Base-by-base conservation (phyloP, 2,797 vertebrate species). In the Argentina silus region DNA sequence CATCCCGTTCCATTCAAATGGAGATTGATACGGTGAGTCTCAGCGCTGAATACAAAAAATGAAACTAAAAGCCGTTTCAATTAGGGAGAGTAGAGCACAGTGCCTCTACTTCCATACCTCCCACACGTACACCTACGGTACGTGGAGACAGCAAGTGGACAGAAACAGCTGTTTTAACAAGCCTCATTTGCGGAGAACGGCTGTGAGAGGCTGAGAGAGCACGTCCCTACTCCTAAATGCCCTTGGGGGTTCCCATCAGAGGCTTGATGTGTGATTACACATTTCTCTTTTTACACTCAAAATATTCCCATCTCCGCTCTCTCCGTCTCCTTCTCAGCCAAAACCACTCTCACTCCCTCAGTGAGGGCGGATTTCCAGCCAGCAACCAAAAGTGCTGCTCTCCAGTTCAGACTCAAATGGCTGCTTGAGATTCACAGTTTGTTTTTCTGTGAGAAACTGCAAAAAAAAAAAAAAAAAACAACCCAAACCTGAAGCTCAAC, bases 351-450 rank as follows among this genome's bases (percentile, higher is more conserved):
- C 21, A 19, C 21, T 57, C 8, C 9, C 19, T 59, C 60, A 11
- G 5, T 6, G 7, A 59, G 17, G 17, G 56, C 56, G 10, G 59
- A 10, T 9, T 36, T 61, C 11, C 59, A 36, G 23, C 27, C 6
- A 12, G 27, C 15, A n/a, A 14, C 10, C 5, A 36, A 14, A 3
- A 6, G 21, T 6, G 4, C 53, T 19, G 15, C 57, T 60, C 57
- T 60, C 19, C 23, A 23, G 23, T 17, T 11, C 21, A 14, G 9
- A 21, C 63, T 23, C 11, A 23, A 48, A 66, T 10, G 45, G 7
- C 63, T 66, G 17, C 43, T 66, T 12, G 42, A 23, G n/a, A 66
- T 66, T 48, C 36, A 66, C 14, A 43, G 60, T 36, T 63, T 43
- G 36, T 43, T 12, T 43, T 36, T 42, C 11, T 23, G 36, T 12